These are phyloP conservation scores for Leptosomus discolor DNA, from an alignment of 2,113 vertebrate genomes.

Conservation along the genomic window DNA sequence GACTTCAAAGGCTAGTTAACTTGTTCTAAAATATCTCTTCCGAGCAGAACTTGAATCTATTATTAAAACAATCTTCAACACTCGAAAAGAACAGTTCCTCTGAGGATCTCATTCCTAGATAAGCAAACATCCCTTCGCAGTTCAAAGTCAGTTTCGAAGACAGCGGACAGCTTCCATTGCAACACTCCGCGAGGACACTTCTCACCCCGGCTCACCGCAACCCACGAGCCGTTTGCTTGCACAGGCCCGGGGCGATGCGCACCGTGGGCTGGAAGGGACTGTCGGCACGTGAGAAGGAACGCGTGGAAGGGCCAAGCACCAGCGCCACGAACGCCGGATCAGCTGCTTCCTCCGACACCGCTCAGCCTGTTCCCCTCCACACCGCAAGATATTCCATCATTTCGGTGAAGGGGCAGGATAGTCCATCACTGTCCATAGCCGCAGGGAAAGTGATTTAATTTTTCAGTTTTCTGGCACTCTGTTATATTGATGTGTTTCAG, in stretches of 20 bases:
- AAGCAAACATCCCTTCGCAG: not conserved
- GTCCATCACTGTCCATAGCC: not conserved
- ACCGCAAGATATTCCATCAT: accelerated
- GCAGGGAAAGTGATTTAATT: not conserved
- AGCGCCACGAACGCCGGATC: accelerated
- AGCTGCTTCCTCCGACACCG: not conserved
- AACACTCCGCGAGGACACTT: not conserved
- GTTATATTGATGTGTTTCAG: not conserved
- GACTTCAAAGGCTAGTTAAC: constrained; percentile 2
- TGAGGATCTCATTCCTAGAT: not conserved
- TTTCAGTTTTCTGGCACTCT: not conserved
- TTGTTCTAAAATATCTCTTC: not conserved
- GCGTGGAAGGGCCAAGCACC: not conserved
- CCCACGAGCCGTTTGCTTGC: not conserved
- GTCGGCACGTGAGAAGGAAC: not conserved
- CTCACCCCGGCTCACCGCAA: not conserved
- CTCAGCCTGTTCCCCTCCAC: accelerated
- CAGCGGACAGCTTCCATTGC: not conserved
- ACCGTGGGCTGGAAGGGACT: not conserved
- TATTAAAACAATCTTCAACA: constrained; percentile 20
- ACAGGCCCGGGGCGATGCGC: not conserved
- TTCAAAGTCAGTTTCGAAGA: not conserved
- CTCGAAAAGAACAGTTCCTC: not conserved
- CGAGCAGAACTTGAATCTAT: not conserved
- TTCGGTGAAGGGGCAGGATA: not conserved